These are phyloP conservation scores for Andrena cerasifolii DNA, from an alignment of 1,140 invertebrate genomes.

Conservation along the genomic window DNA sequence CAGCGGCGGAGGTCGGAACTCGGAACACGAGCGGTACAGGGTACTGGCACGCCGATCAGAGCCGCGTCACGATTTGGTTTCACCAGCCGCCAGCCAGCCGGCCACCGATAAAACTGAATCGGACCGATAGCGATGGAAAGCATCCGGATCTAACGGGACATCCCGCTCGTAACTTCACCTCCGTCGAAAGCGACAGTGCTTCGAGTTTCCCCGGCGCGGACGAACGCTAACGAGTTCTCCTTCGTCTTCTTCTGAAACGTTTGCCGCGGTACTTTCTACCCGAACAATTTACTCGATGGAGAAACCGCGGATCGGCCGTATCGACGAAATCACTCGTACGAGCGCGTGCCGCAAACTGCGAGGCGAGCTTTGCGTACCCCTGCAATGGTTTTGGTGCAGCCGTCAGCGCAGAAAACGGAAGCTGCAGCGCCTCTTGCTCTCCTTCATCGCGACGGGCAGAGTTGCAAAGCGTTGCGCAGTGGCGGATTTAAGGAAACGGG, in stretches of 20 bases:
- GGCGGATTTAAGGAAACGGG: too few relatives aligned
- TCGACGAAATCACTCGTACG: too few relatives aligned
- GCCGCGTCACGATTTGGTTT: constrained; percentile 65
- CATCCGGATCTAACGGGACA: constrained; percentile 28
- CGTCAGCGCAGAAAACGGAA: too few relatives aligned
- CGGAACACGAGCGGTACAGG: constrained; percentile 7
- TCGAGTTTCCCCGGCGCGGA: constrained; percentile 25
- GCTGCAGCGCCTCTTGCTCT: too few relatives aligned
- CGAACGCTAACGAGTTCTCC: background rate
- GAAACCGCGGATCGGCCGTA: background rate
- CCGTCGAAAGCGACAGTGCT: constrained; percentile 42
- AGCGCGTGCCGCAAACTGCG: too few relatives aligned
- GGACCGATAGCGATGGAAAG: constrained; percentile 50
- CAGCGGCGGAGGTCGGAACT: too few relatives aligned
- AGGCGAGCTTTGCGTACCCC: too few relatives aligned
- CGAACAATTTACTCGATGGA: constrained; percentile 9
- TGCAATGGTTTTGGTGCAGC: too few relatives aligned
- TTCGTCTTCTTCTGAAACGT: background rate
- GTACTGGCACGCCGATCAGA: background rate
- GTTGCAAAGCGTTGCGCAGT: too few relatives aligned
- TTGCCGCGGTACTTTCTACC: constrained; percentile 2
- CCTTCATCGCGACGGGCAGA: too few relatives aligned
- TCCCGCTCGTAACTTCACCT: constrained; percentile 12
- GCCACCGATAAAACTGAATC: constrained; percentile 18
- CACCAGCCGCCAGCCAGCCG: constrained; percentile 31